A percentile compares a stretch with the other conserved stretches of the same genome.
Conservation (phyloP, 2,113 vertebrate genomes). For the Plectropomus leopardus region DNA sequence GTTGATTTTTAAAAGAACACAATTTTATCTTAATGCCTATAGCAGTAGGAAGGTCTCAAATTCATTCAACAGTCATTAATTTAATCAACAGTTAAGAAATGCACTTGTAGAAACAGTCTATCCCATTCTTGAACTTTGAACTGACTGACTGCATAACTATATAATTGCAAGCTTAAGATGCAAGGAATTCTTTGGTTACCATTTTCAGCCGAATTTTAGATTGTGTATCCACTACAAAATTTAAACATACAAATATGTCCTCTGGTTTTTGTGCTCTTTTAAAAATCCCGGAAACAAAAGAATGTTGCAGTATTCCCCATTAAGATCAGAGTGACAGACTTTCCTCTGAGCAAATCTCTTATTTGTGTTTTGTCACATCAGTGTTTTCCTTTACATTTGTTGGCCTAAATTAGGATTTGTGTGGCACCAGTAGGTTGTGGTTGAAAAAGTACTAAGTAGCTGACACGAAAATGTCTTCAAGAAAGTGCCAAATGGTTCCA, state of each 20-base stretch:
- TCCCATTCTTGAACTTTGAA: not conserved
- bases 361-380: too few relatives aligned
- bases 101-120: not conserved
- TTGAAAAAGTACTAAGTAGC: conserved; percentile 13
- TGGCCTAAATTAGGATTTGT: conserved; percentile 1
- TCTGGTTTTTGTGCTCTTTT: conserved; percentile 22
- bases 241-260: too few relatives aligned
- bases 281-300: conserved; percentile 7
- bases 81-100: not conserved
- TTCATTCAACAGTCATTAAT: not conserved
- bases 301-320: too few relatives aligned
- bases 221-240: not conserved
- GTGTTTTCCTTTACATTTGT: not conserved
- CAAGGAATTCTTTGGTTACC: not conserved
- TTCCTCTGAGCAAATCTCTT: not conserved
- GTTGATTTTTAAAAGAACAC: conserved; percentile 6
- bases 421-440: conserved; percentile 5
- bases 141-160: not conserved
- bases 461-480: conserved; percentile 33
- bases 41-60: not conserved
- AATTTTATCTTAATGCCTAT: not conserved
- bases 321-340: not conserved
- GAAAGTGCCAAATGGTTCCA: conserved; percentile 74
- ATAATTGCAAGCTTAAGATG: not conserved
- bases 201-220: not conserved